Evolutionary conservation across 2,113 vertebrate species (phyloP).

Genomic region (Scolopax mira): DNA sequence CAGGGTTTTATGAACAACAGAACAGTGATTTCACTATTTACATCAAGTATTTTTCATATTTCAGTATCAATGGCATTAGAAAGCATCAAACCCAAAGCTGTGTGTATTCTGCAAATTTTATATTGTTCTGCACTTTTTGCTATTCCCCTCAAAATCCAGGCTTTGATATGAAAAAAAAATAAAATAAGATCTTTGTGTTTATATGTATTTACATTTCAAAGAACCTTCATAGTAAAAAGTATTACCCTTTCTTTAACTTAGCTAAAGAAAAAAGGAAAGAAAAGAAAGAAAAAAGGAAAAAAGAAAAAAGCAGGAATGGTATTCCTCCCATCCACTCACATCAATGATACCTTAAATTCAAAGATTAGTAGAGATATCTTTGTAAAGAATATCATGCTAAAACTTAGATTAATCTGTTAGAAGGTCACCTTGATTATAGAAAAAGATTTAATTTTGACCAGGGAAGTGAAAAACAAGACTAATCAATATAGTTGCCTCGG

Average conservation of each 20-base stretch:
- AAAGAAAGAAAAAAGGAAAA: background rate
- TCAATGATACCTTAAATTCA: background rate
- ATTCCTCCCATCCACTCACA: background rate
- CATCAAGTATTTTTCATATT: background rate
- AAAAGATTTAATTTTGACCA: background rate
- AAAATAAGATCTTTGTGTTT: background rate
- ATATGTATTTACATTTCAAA: constrained; percentile 2
- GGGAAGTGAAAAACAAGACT: background rate
- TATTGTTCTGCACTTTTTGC: background rate
- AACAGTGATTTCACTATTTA: background rate
- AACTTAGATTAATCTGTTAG: background rate
- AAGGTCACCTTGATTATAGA: background rate
- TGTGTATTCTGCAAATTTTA: background rate
- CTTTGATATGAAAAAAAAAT: background rate
- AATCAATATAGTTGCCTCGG: background rate
- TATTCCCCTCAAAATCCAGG: background rate
- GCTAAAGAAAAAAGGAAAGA: background rate
- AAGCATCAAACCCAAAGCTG: background rate
- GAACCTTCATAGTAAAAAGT: background rate
- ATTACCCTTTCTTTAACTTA: background rate
- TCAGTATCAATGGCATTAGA: background rate
- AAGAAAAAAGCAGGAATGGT: too few species aligned
- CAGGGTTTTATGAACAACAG: background rate
- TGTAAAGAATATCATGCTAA: background rate
- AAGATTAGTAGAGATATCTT: background rate